These are phyloP conservation scores for Neosilurus hyrtlii DNA, from an alignment of 2,797 vertebrate species.

Conservation along the genomic window DNA sequence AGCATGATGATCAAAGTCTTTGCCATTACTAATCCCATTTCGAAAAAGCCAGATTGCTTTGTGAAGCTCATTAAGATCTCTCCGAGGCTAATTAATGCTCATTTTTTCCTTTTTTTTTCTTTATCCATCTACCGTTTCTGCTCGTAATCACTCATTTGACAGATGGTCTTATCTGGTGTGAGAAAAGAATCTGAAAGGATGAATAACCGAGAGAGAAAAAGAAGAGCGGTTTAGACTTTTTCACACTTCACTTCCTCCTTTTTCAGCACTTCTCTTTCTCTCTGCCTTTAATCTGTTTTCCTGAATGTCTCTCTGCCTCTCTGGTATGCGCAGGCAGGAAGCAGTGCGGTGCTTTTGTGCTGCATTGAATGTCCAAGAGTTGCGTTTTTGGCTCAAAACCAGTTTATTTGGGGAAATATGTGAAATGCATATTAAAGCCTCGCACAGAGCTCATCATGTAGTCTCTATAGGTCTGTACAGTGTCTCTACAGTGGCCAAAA, in stretches of 20 bases:
- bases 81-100: not conserved
- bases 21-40: not conserved
- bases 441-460: slow-evolving; percentile 4
- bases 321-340: slow-evolving; percentile 7
- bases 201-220: not conserved
- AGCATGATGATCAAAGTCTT: not conserved
- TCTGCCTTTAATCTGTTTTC: not conserved
- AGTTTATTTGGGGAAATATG: too few relatives aligned
- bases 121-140: not conserved
- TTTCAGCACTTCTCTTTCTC: not conserved
- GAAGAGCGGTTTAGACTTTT: not conserved
- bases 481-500: slow-evolving; percentile 20
- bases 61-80: not conserved
- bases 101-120: not conserved
- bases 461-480: not conserved
- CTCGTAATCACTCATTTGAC: not conserved
- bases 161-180: not conserved
- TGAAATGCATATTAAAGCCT: slow-evolving; percentile 36
- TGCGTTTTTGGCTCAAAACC: slow-evolving; percentile 19
- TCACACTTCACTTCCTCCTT: not conserved
- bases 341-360: slow-evolving; percentile 47
- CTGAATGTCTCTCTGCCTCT: not conserved
- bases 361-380: slow-evolving; percentile 37
- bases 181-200: not conserved
- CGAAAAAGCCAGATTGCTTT: slow-evolving; percentile 15